Conservation (phyloP, 2,797 vertebrate species). For the Semotilus atromaculatus region DNA sequence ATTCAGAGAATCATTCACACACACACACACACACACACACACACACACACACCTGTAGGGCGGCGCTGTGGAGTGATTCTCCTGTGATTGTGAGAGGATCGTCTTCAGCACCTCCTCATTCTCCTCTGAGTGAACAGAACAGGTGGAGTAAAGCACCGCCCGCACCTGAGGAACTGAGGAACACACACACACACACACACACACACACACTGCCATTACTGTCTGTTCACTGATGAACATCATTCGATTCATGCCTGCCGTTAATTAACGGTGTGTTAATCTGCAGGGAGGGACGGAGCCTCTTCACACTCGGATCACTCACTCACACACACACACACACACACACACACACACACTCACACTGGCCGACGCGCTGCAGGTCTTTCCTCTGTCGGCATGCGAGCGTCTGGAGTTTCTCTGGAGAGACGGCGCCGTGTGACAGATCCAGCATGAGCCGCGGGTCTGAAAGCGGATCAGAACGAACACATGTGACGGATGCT, state of each 20-base stretch:
- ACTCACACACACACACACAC: neutral
- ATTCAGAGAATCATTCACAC: too few species aligned
- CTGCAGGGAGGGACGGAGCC: neutral
- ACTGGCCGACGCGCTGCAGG: slow-evolving; percentile 84
- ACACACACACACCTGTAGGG: slow-evolving; percentile 78
- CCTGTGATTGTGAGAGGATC: slow-evolving; percentile 76
- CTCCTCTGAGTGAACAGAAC: slow-evolving; percentile 86
- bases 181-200: slow-evolving; percentile 26
- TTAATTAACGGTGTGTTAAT: slow-evolving; percentile 71
- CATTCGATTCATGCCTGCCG: slow-evolving; percentile 62
- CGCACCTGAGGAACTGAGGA: slow-evolving; percentile 80
- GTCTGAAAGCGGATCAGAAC: slow-evolving; percentile 72
- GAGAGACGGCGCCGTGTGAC: slow-evolving; percentile 80
- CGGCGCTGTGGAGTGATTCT: slow-evolving; percentile 69
- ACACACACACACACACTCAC: slow-evolving; percentile 75
- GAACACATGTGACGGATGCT: neutral
- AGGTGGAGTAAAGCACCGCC: slow-evolving; percentile 88
- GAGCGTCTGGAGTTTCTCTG: slow-evolving; percentile 82
- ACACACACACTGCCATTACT: slow-evolving; percentile 18
- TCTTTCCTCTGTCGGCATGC: slow-evolving; percentile 81
- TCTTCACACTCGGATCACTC: neutral
- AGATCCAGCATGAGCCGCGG: slow-evolving; percentile 84
- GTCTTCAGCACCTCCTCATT: slow-evolving; percentile 84
- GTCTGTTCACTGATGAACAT: slow-evolving; percentile 55
- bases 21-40: slow-evolving; percentile 38